Conservation (phyloP, 2,797 vertebrate species). For the Centropyge bicolor region DNA sequence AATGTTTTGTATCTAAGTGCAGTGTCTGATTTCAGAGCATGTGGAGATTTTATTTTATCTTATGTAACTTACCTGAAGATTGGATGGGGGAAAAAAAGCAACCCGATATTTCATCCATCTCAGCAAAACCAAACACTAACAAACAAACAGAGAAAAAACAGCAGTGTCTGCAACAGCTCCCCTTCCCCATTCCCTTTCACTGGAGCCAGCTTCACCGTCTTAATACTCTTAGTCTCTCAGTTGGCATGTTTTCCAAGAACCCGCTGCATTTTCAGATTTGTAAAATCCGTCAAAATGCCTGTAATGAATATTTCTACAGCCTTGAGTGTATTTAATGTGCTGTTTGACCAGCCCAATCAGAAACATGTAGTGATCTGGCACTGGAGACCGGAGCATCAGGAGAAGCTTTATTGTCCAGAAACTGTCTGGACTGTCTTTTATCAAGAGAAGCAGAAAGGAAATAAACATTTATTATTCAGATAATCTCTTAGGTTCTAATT, state of each 20-base stretch:
- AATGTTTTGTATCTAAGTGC: constrained; percentile 55
- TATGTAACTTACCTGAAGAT: constrained; percentile 42
- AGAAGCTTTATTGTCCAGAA: constrained; percentile 21
- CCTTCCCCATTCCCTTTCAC: constrained; percentile 51
- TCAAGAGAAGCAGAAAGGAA: constrained; percentile 15
- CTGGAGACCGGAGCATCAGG: constrained; percentile 27
- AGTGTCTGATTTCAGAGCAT: constrained; percentile 59
- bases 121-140: constrained; percentile 40
- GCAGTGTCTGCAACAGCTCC: constrained; percentile 51
- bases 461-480: constrained; percentile 38
- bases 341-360: constrained; percentile 62
- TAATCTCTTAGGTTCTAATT: constrained; percentile 40
- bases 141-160: constrained; percentile 30
- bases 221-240: constrained; percentile 77
- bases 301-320: constrained; percentile 77
- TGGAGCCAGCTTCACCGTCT: constrained; percentile 72
- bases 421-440: constrained; percentile 13
- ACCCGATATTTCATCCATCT: constrained; percentile 51
- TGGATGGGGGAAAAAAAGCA: constrained; percentile 10
- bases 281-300: constrained; percentile 77
- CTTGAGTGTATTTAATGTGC: constrained; percentile 69
- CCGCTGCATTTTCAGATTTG: constrained; percentile 74
- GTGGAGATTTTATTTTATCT: constrained; percentile 51
- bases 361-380: constrained; percentile 51
- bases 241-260: constrained; percentile 78